Conservation (phyloP, 2,888 invertebrate genomes). For the Epistrophe eligans region DNA sequence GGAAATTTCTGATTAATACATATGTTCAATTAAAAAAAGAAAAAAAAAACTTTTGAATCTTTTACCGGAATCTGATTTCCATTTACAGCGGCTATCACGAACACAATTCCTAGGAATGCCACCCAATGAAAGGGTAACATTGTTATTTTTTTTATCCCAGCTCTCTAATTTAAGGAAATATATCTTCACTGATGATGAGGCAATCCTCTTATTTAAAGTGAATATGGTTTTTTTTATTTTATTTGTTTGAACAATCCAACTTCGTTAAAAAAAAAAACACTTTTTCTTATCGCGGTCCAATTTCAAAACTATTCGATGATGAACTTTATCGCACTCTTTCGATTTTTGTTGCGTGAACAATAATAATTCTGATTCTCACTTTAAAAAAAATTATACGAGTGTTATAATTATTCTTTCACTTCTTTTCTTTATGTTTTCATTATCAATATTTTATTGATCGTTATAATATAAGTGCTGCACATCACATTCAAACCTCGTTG, state of each 20-base stretch:
- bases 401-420: slow-evolving; percentile 42
- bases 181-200: slow-evolving; percentile 45
- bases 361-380: slow-evolving; percentile 28
- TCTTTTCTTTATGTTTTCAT: slow-evolving; percentile 37
- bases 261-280: slow-evolving; percentile 17
- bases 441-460: slow-evolving; percentile 53
- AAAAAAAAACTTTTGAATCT: background rate
- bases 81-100: slow-evolving; percentile 79
- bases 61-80: slow-evolving; percentile 79
- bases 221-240: slow-evolving; percentile 7
- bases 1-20: background rate
- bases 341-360: slow-evolving; percentile 53
- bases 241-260: background rate
- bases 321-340: slow-evolving; percentile 72
- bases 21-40: background rate
- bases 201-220: slow-evolving; percentile 31
- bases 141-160: slow-evolving; percentile 69
- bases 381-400: background rate
- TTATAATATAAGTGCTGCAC: slow-evolving; percentile 47
- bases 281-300: slow-evolving; percentile 60
- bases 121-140: slow-evolving; percentile 83
- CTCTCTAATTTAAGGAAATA: slow-evolving; percentile 39
- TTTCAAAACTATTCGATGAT: slow-evolving; percentile 67
- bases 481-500: slow-evolving; percentile 16
- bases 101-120: slow-evolving; percentile 79